Evolutionary conservation across 2,797 vertebrate species (phyloP).

Genomic region (Hephaestus fuliginosus): DNA sequence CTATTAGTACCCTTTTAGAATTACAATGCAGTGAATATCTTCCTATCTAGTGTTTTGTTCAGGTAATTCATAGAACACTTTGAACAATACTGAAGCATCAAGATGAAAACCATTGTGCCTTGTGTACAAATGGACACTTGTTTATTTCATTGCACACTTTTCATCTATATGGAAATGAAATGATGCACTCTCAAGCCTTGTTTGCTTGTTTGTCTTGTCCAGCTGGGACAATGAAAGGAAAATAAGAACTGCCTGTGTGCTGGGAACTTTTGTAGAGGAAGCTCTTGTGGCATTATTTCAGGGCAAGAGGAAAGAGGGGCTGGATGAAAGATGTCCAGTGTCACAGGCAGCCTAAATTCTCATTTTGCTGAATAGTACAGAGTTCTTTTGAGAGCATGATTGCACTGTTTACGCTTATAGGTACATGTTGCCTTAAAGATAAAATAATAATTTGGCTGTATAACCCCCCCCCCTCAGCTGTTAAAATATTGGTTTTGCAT

Average conservation of each 20-base stretch:
- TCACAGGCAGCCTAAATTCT: conserved; percentile 63
- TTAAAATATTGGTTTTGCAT: conserved; percentile 10
- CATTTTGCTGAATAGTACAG: conserved; percentile 59
- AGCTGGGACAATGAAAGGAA: conserved; percentile 75
- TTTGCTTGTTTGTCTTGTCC: conserved; percentile 83
- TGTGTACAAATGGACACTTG: conserved; percentile 84
- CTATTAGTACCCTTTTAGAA: conserved; percentile 81
- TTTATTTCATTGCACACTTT: conserved; percentile 82
- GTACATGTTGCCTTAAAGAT: conserved; percentile 31
- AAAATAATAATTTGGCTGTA: conserved; percentile 29
- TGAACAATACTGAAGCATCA: conserved; percentile 79
- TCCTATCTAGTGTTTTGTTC: conserved; percentile 84
- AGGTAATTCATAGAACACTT: conserved; percentile 81
- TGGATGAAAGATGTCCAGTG: conserved; percentile 67
- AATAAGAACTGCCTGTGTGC: conserved; percentile 77
- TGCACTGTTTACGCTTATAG: conserved; percentile 51
- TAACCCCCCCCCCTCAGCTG: conserved; percentile 9
- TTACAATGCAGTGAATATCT: conserved; percentile 77
- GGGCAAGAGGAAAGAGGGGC: conserved; percentile 57
- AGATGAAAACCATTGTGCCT: conserved; percentile 84
- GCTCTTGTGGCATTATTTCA: conserved; percentile 70
- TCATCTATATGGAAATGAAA: conserved; percentile 88
- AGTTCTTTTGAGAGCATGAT: conserved; percentile 48
- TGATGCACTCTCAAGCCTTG: conserved; percentile 73
- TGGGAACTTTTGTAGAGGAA: conserved; percentile 72